phyloP scores from a whole-genome alignment of 2,797 vertebrate genomes.

The Anguilla marmorata region DNA sequence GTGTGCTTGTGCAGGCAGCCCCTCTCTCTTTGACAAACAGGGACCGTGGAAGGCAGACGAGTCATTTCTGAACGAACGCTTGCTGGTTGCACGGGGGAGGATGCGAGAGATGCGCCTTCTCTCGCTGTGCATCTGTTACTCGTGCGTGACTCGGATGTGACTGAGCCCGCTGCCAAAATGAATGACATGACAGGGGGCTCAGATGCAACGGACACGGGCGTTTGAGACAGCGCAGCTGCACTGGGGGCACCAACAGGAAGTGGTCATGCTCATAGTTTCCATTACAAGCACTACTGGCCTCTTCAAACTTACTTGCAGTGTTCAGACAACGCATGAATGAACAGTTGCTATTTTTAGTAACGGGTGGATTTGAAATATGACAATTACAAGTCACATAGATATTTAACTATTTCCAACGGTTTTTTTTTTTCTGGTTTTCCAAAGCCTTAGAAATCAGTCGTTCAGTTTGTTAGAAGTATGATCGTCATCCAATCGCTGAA shows the following conservation, averaged over 20 bases:
- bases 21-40: neutral
- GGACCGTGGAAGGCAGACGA: constrained; percentile 33
- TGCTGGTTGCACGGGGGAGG: constrained; percentile 53
- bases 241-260: neutral
- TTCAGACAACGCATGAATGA: neutral
- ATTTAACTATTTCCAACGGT: neutral
- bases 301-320: neutral
- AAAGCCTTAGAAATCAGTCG: neutral
- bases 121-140: neutral
- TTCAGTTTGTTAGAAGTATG: neutral
- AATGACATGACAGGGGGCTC: neutral
- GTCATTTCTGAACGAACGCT: constrained; percentile 59
- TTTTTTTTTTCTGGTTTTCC: neutral
- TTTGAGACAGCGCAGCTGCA: neutral
- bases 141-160: neutral
- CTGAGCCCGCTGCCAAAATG: neutral
- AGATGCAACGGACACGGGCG: neutral
- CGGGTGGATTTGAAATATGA: neutral
- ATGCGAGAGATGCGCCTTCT: neutral
- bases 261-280: neutral
- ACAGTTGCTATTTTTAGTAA: neutral
- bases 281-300: neutral
- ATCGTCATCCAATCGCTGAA: neutral
- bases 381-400: neutral
- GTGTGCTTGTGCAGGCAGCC: neutral